These are phyloP conservation scores for Morinoia aosen DNA, from an alignment of 2,888 invertebrate genomes.

Conservation along the genomic window DNA sequence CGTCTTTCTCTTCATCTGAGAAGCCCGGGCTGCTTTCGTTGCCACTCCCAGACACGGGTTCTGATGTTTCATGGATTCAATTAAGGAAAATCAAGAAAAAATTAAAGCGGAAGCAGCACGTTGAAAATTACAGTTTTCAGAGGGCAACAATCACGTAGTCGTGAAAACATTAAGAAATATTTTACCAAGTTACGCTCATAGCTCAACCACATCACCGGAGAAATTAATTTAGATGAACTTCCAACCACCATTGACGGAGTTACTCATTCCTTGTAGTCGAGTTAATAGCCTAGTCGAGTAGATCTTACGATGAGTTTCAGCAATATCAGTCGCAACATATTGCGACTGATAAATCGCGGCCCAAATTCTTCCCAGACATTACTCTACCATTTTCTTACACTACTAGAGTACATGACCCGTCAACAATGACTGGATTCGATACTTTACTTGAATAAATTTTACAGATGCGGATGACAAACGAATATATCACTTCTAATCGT, in stretches of 20 bases:
- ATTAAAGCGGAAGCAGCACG: neutral
- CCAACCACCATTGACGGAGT: no score
- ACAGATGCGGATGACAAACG: no score
- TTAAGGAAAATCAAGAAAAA: neutral
- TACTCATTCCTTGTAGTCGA: neutral
- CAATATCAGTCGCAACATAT: no score
- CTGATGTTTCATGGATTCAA: neutral
- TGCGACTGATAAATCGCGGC: no score
- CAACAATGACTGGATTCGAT: no score
- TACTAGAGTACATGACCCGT: no score
- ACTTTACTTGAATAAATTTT: no score
- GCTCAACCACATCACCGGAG: neutral
- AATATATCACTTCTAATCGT: no score
- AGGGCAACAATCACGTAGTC: neutral
- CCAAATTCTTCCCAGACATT: no score
- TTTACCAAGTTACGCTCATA: neutral
- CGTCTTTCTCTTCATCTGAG: conserved; percentile 54
- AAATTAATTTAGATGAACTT: no score
- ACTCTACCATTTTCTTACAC: no score
- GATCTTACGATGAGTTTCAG: neutral
- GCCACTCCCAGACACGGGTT: conserved; percentile 36
- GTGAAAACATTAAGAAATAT: neutral
- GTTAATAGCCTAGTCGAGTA: neutral
- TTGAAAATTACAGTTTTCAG: neutral
- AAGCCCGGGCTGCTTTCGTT: conserved; percentile 49